Conservation (phyloP, 2,888 invertebrate species). For the Dascillus cervinus region DNA sequence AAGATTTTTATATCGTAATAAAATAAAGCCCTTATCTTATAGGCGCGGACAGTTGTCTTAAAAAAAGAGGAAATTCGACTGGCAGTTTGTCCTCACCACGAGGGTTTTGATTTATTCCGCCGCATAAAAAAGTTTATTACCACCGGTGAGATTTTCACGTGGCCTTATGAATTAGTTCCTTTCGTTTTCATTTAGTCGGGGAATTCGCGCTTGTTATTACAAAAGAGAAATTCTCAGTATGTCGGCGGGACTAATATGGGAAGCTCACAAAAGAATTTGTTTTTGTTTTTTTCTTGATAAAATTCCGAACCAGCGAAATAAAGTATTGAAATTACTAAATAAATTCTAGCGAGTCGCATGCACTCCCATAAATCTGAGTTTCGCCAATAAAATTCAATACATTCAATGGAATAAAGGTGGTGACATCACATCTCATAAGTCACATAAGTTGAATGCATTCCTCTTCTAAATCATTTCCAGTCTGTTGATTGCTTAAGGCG, state of each 20-base stretch:
- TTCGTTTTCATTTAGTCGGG: constrained; percentile 1
- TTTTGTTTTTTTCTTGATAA: background rate
- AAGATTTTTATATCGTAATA: constrained; percentile 15
- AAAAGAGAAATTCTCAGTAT: background rate
- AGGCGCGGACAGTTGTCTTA: constrained; percentile 12
- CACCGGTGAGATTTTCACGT: constrained; percentile 25
- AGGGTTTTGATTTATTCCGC: constrained; percentile 27
- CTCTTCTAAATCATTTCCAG: constrained; percentile 36
- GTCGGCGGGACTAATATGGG: background rate
- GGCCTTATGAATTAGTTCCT: constrained; percentile 29
- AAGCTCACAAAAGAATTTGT: too few species aligned
- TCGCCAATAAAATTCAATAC: constrained; percentile 32
- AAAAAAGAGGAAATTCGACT: constrained; percentile 9
- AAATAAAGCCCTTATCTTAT: constrained; percentile 15
- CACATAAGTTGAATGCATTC: constrained; percentile 30
- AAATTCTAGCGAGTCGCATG: constrained; percentile 16
- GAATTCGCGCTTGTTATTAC: background rate
- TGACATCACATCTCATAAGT: constrained; percentile 34
- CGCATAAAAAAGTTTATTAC: constrained; percentile 31
- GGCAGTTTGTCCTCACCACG: constrained; percentile 22
- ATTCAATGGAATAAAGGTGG: constrained; percentile 32
- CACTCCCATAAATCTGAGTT: constrained; percentile 17
- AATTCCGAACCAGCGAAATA: constrained; percentile 2
- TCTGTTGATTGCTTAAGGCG: constrained; percentile 31
- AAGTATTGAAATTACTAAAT: constrained; percentile 9